Percentiles rank a stretch among this genome's conserved stretches.
phyloP scores from a whole-genome alignment of 2,113 vertebrate genomes.

The Clinocottus analis region DNA sequence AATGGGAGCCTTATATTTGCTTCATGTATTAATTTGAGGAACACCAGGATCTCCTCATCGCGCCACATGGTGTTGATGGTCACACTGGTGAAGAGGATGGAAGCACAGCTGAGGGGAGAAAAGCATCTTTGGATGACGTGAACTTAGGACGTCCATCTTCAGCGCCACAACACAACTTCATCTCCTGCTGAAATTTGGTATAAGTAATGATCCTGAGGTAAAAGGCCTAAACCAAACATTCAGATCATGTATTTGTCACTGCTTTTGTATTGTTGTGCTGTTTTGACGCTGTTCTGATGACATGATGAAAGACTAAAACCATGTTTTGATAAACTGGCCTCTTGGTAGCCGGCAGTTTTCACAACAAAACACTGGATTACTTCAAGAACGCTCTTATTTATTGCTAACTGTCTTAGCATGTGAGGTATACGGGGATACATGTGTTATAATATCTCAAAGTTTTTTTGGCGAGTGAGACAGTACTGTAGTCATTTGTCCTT shows the following conservation, averaged over 20 bases:
- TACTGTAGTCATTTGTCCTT: neutral
- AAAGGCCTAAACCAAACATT: neutral
- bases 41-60: neutral
- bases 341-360: neutral
- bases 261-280: neutral
- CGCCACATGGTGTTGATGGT: neutral
- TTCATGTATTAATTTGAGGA: neutral
- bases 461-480: neutral
- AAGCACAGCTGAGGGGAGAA: too few species aligned
- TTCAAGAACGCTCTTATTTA: neutral
- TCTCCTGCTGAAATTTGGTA: too few species aligned
- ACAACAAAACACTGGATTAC: neutral
- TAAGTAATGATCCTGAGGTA: neutral
- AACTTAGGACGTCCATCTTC: neutral
- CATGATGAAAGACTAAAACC: neutral
- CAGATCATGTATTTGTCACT: neutral
- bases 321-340: slow-evolving; percentile 1
- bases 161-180: too few species aligned
- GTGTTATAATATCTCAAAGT: neutral
- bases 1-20: neutral
- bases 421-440: neutral
- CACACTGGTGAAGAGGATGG: neutral
- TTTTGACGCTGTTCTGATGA: neutral
- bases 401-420: slow-evolving; percentile 17
- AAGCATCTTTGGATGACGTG: neutral